phyloP scores from a whole-genome alignment of 1,140 invertebrate genomes.

The Leguminivora glycinivorella region DNA sequence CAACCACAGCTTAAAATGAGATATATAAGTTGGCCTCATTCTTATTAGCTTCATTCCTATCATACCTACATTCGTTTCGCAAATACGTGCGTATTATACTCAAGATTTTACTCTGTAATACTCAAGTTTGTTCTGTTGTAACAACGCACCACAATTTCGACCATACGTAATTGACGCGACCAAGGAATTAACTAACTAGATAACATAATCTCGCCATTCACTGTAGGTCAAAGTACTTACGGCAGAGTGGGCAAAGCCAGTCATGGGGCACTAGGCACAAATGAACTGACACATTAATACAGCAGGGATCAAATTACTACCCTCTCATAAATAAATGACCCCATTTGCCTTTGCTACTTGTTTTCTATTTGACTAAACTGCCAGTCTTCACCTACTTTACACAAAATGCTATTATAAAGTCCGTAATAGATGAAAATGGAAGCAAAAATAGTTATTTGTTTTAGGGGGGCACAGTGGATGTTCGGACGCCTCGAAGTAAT shows the following conservation, averaged over 20 bases:
- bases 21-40: too few species aligned
- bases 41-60: too few species aligned
- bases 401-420: neutral
- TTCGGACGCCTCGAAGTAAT: too few species aligned
- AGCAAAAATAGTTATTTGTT: neutral
- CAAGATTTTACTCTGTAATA: too few species aligned
- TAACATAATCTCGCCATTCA: constrained; percentile 1
- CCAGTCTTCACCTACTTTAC: neutral
- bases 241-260: constrained; percentile 16
- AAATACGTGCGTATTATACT: too few species aligned
- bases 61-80: too few species aligned
- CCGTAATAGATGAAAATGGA: neutral
- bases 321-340: neutral
- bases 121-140: too few species aligned
- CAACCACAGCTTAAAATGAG: too few species aligned
- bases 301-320: constrained; percentile 18
- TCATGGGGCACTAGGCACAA: neutral
- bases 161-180: neutral
- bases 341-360: neutral
- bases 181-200: neutral
- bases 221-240: neutral
- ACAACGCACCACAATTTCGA: neutral
- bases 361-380: constrained; percentile 18
- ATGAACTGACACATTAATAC: constrained; percentile 28
- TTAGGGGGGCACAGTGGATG: too few species aligned